Base-by-base conservation (phyloP, 2,113 vertebrate species). In the Butorides virescens region DNA sequence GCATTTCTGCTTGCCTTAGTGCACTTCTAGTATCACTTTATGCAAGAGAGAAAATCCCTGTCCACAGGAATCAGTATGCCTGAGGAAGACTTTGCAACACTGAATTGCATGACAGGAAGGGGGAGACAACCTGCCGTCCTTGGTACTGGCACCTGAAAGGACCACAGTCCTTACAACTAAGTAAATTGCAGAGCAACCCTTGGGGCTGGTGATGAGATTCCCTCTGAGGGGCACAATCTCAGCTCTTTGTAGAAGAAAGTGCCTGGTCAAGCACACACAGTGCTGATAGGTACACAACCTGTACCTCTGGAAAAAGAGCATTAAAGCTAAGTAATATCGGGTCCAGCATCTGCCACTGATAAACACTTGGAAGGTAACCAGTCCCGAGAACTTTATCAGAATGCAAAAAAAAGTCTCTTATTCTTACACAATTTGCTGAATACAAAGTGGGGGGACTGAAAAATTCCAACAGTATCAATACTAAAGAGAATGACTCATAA, bases 401-500 rank as follows among this genome's bases (percentile, higher is more conserved):
- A 83, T 81, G 17, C 15, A 68, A 59, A 84, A 78, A 90, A 46
- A 72, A 90, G 46, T 55, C 62, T 70, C 80, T 95, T 89, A 79
- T 94, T 95, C 90, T 97, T 73, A 90, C 26, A 47, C 50, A 66
- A 75, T 85, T 79, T 88, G 70, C 80, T 88, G 63, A 90, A 86
- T 85, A 67, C 5, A 65, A 81, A 90, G 47, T 20, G 30, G 10
- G 22, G 55, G 62, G 65, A 46, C 30, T 8, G 47, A 93, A 90
- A 97, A 92, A 75, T 78, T 90, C 86, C 94, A 81, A 66, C 68
- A 77, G 23, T 50, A 76, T 63, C 78, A 94, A 47, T 61, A 56
- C 63, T 81, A 95, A 97, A 97, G 76, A 95, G 86, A 96, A 93
- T 63, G 71, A 82, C 74, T 96, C 86, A 95, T 91, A 97, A 96